phyloP scores from a whole-genome alignment of 2,797 vertebrate genomes.

The Pampus argenteus region DNA sequence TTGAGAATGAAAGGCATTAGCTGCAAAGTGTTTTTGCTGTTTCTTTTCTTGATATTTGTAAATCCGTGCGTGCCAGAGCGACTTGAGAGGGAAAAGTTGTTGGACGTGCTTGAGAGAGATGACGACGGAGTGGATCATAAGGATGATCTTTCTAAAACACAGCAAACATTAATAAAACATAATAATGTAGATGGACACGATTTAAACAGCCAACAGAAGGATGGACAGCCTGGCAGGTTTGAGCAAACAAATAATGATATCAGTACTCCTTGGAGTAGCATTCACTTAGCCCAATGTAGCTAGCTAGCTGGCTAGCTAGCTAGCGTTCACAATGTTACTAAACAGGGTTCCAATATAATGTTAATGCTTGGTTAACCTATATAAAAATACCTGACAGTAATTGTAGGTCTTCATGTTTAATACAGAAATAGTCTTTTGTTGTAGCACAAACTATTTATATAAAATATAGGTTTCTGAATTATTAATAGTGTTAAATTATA shows the following conservation, averaged over 20 bases:
- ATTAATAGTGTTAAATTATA: neutral
- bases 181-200: constrained; percentile 4
- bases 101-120: constrained; percentile 32
- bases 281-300: neutral
- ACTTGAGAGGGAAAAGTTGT: constrained; percentile 12
- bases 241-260: neutral
- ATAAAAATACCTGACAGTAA: neutral
- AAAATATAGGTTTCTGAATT: neutral
- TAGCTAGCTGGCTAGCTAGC: constrained; percentile 33
- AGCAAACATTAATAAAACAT: constrained; percentile 8
- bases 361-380: neutral
- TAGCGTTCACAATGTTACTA: neutral
- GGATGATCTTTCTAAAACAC: neutral
- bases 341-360: neutral
- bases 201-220: constrained; percentile 10
- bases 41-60: constrained; percentile 55
- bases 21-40: constrained; percentile 25
- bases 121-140: constrained; percentile 22
- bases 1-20: constrained; percentile 66
- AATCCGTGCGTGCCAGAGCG: constrained; percentile 33
- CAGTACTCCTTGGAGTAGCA: neutral
- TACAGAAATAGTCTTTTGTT: neutral
- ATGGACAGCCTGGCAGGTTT: constrained; percentile 64
- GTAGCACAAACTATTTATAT: neutral
- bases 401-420: neutral